Evolutionary conservation across 1,140 invertebrate species (phyloP).

Genomic region (Harlomillsia oculata): DNA sequence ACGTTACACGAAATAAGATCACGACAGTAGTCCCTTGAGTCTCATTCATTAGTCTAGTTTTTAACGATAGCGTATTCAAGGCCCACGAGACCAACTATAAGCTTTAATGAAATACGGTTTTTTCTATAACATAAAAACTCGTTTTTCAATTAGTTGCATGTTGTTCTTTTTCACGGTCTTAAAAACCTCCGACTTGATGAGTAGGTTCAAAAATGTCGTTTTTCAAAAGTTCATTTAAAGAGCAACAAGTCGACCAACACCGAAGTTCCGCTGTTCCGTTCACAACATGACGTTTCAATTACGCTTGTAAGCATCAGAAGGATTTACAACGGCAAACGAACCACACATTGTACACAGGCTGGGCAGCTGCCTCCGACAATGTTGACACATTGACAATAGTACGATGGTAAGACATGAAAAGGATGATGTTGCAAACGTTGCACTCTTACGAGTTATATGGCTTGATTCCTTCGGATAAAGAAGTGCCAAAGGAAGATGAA

Average conservation of each 20-base stretch:
- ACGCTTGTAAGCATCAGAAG: background rate
- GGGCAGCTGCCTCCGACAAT: background rate
- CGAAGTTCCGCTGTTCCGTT: slow-evolving; percentile 15
- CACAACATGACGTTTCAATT: slow-evolving; percentile 29
- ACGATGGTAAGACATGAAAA: background rate
- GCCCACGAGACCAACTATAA: background rate
- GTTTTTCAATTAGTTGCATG: background rate
- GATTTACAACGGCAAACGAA: too few relatives aligned
- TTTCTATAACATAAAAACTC: background rate
- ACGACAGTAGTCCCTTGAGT: too few relatives aligned
- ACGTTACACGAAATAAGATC: too few relatives aligned
- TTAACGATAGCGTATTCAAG: background rate
- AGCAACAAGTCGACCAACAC: background rate
- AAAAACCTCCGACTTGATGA: background rate
- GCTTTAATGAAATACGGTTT: background rate
- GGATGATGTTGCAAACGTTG: background rate
- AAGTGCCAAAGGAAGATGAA: too few relatives aligned
- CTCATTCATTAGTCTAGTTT: background rate
- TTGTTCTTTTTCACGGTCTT: background rate
- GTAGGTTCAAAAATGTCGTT: background rate
- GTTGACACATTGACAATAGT: background rate
- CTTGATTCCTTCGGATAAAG: too few relatives aligned
- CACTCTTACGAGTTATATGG: too few relatives aligned
- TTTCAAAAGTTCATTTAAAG: background rate
- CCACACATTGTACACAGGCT: background rate